phyloP scores from a whole-genome alignment of 1,140 invertebrate genomes.

The Drosophila elegans region DNA sequence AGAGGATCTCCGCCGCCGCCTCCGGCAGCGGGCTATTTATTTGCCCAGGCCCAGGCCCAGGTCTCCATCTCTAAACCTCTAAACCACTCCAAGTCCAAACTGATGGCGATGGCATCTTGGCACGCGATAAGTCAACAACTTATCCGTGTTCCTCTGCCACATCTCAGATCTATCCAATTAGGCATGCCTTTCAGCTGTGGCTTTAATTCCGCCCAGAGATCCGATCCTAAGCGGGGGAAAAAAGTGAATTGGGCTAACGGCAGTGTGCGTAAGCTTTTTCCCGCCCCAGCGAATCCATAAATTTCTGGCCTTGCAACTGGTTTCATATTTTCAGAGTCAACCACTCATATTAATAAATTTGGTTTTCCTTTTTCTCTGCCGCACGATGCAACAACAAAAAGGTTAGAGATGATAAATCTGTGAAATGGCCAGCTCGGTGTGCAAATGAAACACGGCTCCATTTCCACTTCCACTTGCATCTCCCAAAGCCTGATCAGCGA shows the following conservation, averaged over 20 bases:
- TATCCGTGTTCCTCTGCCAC: slow-evolving; percentile 19
- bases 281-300: slow-evolving; percentile 26
- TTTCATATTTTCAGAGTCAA: slow-evolving; percentile 32
- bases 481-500: slow-evolving; percentile 10
- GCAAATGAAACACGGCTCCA: slow-evolving; percentile 68
- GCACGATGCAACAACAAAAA: slow-evolving; percentile 44
- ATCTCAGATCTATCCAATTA: slow-evolving; percentile 57
- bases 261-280: slow-evolving; percentile 60
- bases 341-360: slow-evolving; percentile 62
- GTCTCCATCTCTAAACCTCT: slow-evolving; percentile 16
- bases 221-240: slow-evolving; percentile 23
- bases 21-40: slow-evolving; percentile 65
- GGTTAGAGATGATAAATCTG: slow-evolving; percentile 60
- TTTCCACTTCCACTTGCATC: slow-evolving; percentile 21
- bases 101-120: slow-evolving; percentile 63
- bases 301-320: slow-evolving; percentile 54
- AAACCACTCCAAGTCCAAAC: slow-evolving; percentile 55
- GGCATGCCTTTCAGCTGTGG: slow-evolving; percentile 34
- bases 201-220: slow-evolving; percentile 38
- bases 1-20: slow-evolving; percentile 24
- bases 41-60: slow-evolving; percentile 55
- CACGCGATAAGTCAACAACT: slow-evolving; percentile 70
- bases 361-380: slow-evolving; percentile 23
- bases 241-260: slow-evolving; percentile 65
- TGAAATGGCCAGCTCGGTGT: slow-evolving; percentile 54